Evolutionary conservation across 2,888 invertebrate genomes (phyloP), one percentile per base, ranked within the genome.

Genomic region (Nasonia oneida): DNA sequence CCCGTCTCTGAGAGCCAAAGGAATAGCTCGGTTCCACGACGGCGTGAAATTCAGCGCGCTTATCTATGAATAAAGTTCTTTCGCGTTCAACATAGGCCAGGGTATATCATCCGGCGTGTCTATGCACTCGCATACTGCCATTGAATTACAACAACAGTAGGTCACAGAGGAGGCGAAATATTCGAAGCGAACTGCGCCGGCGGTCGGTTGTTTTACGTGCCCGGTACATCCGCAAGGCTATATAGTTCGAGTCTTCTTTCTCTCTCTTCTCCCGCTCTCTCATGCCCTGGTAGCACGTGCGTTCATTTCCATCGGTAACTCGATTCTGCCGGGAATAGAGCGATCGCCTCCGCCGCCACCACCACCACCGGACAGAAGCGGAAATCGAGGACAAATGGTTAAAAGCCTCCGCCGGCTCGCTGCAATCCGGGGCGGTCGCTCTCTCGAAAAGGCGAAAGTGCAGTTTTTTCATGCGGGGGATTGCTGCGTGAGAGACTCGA

Each of bases 321-420:
- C 88, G 86, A 90, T 90, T 88, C 87, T 76, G 57, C 57, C 61
- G 83, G 90, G 86, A 87, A 88, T 88, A 87, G 83, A 47, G 37
- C 78, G 67, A 14, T 67, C 14, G 67, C 29, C 8, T 3, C 39
- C 71, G 33, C 39, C 53, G 18, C 15, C 53, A 15, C 50, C 50
- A 18, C 53, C 18, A 39, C 39, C 71, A 42, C 71, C 73, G 73
- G 78, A 67, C 42, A 64, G 53, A 80, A 86, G 75, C 86, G 81
- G 81, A 81, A 81, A 61, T 80, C 84, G 85, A 80, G 86, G 88
- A 89, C 88, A 89, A 90, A 90, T 90, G 87, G 89, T 88, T 86
- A 88, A 89, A 81, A 74, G 81, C 81, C 42, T 81, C 57, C 39
- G 71, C 15, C 15, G 1, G 8, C 15, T 0, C n/a, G 1, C 57